A percentile compares a stretch with the other conserved stretches of the same genome.
phyloP scores from a whole-genome alignment of 2,797 vertebrate genomes.

The Rhynchonycteris naso region DNA sequence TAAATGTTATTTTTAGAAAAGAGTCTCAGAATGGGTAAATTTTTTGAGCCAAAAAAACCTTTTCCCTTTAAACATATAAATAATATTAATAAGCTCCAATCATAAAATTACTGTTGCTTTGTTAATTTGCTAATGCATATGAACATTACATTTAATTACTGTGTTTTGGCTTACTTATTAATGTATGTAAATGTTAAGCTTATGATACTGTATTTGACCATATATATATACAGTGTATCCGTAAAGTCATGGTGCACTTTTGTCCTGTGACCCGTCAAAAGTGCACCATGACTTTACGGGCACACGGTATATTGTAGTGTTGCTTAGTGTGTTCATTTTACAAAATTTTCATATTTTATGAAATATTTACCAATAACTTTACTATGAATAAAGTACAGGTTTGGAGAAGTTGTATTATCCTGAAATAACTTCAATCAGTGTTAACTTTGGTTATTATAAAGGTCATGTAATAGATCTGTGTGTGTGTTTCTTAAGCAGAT shows the following conservation, averaged over 20 bases:
- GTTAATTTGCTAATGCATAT: neutral
- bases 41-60: neutral
- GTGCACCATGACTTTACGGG: no score
- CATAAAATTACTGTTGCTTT: neutral
- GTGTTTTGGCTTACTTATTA: neutral
- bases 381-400: constrained; percentile 15
- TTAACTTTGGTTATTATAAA: constrained; percentile 34
- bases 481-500: neutral
- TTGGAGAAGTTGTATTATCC: neutral
- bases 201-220: neutral
- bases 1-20: neutral
- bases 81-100: neutral
- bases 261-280: no score
- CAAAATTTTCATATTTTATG: neutral
- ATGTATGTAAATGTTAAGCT: neutral
- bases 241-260: no score
- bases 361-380: neutral
- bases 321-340: constrained; percentile 40
- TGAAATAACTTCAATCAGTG: neutral
- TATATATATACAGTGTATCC: no score
- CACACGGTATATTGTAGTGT: neutral
- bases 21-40: neutral
- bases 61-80: neutral
- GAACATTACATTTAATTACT: neutral
- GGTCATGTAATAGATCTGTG: neutral